Base-by-base conservation (phyloP, 2,797 vertebrate genomes). In the Arctocebus calabarensis region DNA sequence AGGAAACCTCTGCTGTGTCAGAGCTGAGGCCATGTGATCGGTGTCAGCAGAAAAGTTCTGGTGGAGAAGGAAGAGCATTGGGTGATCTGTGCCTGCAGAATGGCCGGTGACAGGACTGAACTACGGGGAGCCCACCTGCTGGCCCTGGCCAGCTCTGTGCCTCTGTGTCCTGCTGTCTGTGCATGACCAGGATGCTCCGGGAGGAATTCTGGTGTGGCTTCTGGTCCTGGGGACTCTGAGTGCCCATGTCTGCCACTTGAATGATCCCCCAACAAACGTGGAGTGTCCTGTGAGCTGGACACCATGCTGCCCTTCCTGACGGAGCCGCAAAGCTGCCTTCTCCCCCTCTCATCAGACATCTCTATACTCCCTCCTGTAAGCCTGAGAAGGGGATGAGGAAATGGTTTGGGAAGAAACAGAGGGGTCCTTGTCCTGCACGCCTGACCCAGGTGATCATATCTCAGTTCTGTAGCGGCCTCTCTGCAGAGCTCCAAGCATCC, bases 101-200 rank as follows among this genome's bases (percentile, higher is more conserved):
- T 29, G 27, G 64, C 34, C 11, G 14, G 7, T 79, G 66, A 57
- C 32, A 73, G 55, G 13, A 0, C 29, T 74, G 75, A 20, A 43
- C 29, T 73, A 10, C 23, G 61, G 9, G 32, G 74, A 66, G 22
- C 3, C 8, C 25, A 32, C 45, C 17, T 48, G 29, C 6, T 34
- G 11, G 4, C 55, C 1, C 20, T 20, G 27, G 40, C 12, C 57
- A 70, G 6, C 32, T 48, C 14, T 1, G 3, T 32, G 9, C 14
- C 22, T 48, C 71, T 40, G 6, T 29, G 7, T 88, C 34, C 37
- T 66, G 68, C 5, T 66, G 29, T 11, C 6, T 29, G 73, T 66
- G 34, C 0, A 0, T 6, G 1, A n/a, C 29, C 0, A 48, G 20
- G 23, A 22, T 1, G 2, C 23, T 82, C 34, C 7, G 10, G 4